Evolutionary conservation across 2,888 invertebrate species (phyloP).

Genomic region (Pachymerium ferrugineum): DNA sequence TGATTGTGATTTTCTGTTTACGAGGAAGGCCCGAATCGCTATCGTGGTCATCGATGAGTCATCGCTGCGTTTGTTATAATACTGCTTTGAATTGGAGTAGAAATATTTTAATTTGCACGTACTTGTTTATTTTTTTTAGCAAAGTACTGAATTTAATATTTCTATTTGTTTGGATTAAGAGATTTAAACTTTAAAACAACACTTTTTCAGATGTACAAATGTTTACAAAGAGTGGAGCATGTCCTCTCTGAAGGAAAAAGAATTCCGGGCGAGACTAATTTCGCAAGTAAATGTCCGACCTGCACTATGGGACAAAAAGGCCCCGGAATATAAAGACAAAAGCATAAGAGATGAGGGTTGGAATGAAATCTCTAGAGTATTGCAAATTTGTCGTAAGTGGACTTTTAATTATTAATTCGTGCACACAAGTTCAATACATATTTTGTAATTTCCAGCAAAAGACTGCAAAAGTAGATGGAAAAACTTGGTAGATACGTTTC

Average conservation of each 20-base stretch:
- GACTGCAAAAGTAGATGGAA: background rate
- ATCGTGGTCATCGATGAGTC: too few species aligned
- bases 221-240: background rate
- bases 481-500: background rate
- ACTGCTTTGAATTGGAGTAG: too few species aligned
- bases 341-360: background rate
- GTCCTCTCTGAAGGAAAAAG: background rate
- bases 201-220: background rate
- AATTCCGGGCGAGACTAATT: background rate
- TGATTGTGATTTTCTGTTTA: too few species aligned
- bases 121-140: too few species aligned
- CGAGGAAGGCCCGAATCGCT: too few species aligned
- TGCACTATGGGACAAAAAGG: background rate
- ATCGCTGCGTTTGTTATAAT: too few species aligned
- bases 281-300: background rate
- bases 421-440: background rate
- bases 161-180: too few species aligned
- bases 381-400: background rate
- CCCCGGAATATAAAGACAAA: background rate
- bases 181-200: too few species aligned
- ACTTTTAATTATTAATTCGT: background rate
- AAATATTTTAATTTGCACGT: too few species aligned
- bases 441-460: background rate
- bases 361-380: background rate
- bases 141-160: too few species aligned